Evolutionary conservation across 2,797 vertebrate species (phyloP), one percentile per base, ranked within the genome.

Genomic region (Tarsius wallacei): DNA sequence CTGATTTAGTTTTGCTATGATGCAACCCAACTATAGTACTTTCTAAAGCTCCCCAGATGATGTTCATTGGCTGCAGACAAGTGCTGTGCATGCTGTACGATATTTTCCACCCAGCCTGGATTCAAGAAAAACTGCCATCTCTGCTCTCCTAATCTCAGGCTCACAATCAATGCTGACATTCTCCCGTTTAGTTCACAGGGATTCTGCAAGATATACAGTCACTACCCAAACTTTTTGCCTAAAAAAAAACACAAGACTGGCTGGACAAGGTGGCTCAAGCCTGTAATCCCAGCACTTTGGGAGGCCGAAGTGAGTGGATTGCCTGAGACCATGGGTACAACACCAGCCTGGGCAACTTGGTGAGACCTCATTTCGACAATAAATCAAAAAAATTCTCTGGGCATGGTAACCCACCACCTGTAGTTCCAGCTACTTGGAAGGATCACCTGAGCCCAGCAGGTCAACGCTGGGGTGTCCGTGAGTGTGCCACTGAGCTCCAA

Each of bases 31-130:
- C 49, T 24, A 33, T 24, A 14, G 36, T 1, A 47, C 16, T 74
- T 59, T 64, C n/a, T 51, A 2, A 42, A 64, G 10, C 36, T 68
- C 66, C 11, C 33, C 42, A 24, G 61, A 47, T 49, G n/a, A 64
- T 26, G 49, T 57, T 68, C 17, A 7, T 36, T 68, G 42, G 51
- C 80, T 28, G 19, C 13, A 21, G 9, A 28, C n/a, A 51, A 53
- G 0, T 5, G 4, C 55, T 53, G n/a, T 21, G 5, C 4, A 1
- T 15, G 19, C 16, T 17, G 13, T 14, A 2, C 22, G n/a, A 24
- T 13, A 26, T 13, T 51, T 33, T 15, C 11, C 36, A 66, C 36
- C 31, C 49, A 74, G 5, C 24, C 70, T 13, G 28, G 7, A 33
- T 83, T 33, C 55, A 17, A 24, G 31, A 36, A 83, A 14, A 77